A percentile compares a stretch with the other conserved stretches of the same genome.
phyloP scores from a whole-genome alignment of 2,113 vertebrate species.

The Microcebus ravelobensis region DNA sequence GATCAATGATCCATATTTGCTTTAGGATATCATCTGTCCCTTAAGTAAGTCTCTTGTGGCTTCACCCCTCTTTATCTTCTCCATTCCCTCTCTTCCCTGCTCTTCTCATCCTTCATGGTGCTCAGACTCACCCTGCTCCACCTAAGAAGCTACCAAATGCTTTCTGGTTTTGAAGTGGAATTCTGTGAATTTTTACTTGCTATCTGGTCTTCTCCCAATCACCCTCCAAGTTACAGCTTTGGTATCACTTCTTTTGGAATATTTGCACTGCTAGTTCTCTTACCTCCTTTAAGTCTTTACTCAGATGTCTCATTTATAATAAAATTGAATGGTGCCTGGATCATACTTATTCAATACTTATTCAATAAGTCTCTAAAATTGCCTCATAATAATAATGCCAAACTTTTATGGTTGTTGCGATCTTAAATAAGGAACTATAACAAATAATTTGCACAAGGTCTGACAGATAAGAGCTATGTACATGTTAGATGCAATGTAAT shows the following conservation, averaged over 20 bases:
- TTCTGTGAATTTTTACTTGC: neutral
- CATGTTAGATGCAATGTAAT: neutral
- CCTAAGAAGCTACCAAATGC: neutral
- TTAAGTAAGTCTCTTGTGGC: neutral
- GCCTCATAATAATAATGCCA: neutral
- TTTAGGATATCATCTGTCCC: no score
- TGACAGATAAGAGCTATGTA: neutral
- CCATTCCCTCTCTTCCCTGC: fast-evolving
- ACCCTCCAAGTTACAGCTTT: neutral
- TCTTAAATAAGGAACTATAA: neutral
- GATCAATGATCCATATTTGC: neutral
- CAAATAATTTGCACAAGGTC: neutral
- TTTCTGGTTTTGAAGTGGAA: neutral
- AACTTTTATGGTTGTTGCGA: neutral
- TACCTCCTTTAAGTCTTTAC: neutral
- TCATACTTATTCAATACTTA: neutral
- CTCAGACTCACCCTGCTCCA: neutral
- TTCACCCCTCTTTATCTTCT: neutral
- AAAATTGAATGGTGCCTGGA: neutral
- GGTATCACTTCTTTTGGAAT: neutral
- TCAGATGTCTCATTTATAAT: neutral
- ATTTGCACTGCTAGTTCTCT: neutral
- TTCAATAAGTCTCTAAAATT: neutral
- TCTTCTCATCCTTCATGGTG: neutral
- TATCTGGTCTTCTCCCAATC: neutral